Evolutionary conservation across 2,797 vertebrate species (phyloP), one percentile per base, ranked within the genome.

Genomic region (Benthosema pterotum): DNA sequence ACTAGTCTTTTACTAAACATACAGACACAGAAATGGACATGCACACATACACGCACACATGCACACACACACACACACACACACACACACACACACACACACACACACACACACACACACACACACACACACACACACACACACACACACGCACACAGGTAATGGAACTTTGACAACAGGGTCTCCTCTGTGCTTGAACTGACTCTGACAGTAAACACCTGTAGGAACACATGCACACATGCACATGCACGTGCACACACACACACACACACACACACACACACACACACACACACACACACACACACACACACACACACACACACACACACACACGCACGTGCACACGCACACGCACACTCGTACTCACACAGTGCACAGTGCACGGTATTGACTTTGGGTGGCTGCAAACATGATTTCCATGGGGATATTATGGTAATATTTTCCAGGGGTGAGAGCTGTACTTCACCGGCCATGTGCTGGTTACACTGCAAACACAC

Each of bases 171-270:
- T 79, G 61, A 74, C 42, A 25, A 79, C 75, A 80, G 67, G 25
- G 63, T 64, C 60, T 71, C 18, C 57, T 79, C 76, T 83, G 78
- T 81, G 65, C 65, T n/a, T 70, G 66, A 61, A 49, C 63, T 15
- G 78, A 43, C 57, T 42, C 63, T 85, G 79, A 87, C 75, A 83
- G 82, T 83, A 79, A 83, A 63, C 86, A 86, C 84, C 82, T 82
- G 57, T 15, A 69, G 67, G 59, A 32, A 71, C n/a, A n/a, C 4
- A 43, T 67, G 16, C 8, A 38, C 8, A 46, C 32, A 38, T 9
- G 11, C 32, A 11, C 32, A 9, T 7, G 1, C 28, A 56, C 4
- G 47, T 67, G 16, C 8, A 38, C 8, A 46, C 32, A 38, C 32
- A 38, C 32, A 11, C 32, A 9, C 28, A 7, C 28, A 56, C 19